Evolutionary conservation across 2,888 invertebrate species (phyloP), one percentile per base, ranked within the genome.

Genomic region (Trichopria drosophilae): DNA sequence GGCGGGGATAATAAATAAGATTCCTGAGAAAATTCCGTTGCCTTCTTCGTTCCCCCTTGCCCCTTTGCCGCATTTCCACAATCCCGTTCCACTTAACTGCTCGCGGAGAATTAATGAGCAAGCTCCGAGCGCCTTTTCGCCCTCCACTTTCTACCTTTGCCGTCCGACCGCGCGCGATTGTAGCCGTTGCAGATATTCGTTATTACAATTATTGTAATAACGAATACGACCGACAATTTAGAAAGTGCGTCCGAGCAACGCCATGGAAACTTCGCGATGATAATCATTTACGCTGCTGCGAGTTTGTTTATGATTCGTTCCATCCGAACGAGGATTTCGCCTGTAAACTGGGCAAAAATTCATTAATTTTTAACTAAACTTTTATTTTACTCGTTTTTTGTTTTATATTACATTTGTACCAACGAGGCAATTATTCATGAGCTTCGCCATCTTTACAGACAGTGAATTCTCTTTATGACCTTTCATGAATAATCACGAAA

Each of bases 1-100:
- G 55, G 41, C 53, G 57, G 57, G 59, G 60, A 66, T 71, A 71
- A 67, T 71, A 24, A 24, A 24, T 24, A 73, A 73, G 68, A 73
- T 71, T 73, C 65, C 67, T 63, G 66, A 66, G 69, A 69, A 71
- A 71, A 69, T 72, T 69, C 67, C 67, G 58, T 57, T 59, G 57
- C 56, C 58, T 50, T 29, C 56, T 28, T 22, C 32, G 22, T 32
- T 41, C 18, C 31, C 32, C 19, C 46, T 46, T 42, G 47, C 51
- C 48, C 51, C 56, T 53, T 51, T 39, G 40, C 39, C 52, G 57
- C 56, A 57, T 59, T 67, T 67, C 63, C 63, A 61, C 63, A 67
- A 67, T 67, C 63, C 55, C 61, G 60, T 65, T 68, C 63, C 66
- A 65, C 64, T 65, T 62, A 60, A 64, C 65, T 66, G 62, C 57